A percentile compares a stretch with the other conserved stretches of the same genome.
phyloP scores from a whole-genome alignment of 2,113 vertebrate genomes.

The Corapipo altera region DNA sequence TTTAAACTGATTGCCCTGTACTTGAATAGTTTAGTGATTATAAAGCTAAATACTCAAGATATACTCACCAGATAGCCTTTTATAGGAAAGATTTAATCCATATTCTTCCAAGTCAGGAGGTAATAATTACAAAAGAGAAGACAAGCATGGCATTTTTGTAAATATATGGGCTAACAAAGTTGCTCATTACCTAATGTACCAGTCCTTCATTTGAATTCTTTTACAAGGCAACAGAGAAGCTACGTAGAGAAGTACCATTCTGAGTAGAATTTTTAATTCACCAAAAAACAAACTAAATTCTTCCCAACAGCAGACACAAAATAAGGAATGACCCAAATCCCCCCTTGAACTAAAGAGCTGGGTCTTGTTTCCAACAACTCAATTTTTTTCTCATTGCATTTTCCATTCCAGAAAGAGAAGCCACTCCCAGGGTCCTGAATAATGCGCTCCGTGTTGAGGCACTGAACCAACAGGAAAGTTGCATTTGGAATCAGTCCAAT shows the following conservation, averaged over 20 bases:
- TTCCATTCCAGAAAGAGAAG: neutral
- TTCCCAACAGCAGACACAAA: neutral
- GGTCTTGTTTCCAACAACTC: neutral
- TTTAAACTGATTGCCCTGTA: neutral
- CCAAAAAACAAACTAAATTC: neutral
- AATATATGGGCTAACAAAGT: neutral
- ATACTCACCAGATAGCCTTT: neutral
- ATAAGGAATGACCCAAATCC: neutral
- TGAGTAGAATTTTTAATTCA: neutral
- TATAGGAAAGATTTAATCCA: neutral
- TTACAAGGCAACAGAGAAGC: neutral
- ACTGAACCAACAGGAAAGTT: neutral
- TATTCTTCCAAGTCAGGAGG: neutral
- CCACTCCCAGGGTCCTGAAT: neutral
- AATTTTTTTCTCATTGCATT: neutral
- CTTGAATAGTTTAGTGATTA: neutral
- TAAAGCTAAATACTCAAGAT: neutral
- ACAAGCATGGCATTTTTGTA: neutral
- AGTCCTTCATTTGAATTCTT: neutral
- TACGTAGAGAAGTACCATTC: neutral
- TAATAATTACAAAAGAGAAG: neutral
- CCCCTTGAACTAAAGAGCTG: neutral
- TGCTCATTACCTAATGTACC: neutral
- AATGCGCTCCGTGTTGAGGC: accelerated
- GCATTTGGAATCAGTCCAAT: neutral